These are phyloP conservation scores for Tachysurus fulvidraco DNA, from an alignment of 2,113 vertebrate genomes.

Conservation along the genomic window DNA sequence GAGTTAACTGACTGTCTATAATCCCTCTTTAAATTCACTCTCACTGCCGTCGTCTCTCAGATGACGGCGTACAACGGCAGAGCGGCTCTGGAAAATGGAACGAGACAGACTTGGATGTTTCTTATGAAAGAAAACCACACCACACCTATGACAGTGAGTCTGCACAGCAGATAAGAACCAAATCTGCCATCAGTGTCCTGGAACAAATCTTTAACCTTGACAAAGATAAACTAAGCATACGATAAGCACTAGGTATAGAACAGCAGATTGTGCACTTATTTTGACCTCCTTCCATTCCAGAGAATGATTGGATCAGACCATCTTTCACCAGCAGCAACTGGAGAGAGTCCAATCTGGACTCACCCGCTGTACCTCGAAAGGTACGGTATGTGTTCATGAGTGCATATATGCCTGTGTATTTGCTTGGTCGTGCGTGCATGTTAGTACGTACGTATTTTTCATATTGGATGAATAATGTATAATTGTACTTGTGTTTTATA, in stretches of 20 bases:
- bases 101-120: conserved; percentile 83
- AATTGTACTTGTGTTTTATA: no score
- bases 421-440: no score
- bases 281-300: conserved; percentile 61
- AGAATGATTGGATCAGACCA: conserved; percentile 68
- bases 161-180: neutral
- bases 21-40: neutral
- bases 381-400: conserved; percentile 60
- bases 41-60: conserved; percentile 58
- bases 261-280: neutral
- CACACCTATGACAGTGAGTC: conserved; percentile 79
- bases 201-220: neutral
- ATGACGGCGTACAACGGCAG: conserved; percentile 71
- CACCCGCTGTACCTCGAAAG: conserved; percentile 69
- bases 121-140: conserved; percentile 79
- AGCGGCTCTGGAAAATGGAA: conserved; percentile 79
- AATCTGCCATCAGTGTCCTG: neutral
- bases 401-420: no score
- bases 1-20: neutral
- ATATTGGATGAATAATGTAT: no score
- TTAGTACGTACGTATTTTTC: no score
- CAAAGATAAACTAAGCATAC: neutral
- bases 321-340: conserved; percentile 75
- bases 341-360: conserved; percentile 86
- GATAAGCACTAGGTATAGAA: neutral